Evolutionary conservation across 2,888 invertebrate species (phyloP).

Genomic region (Agonopterix alstromeriana): DNA sequence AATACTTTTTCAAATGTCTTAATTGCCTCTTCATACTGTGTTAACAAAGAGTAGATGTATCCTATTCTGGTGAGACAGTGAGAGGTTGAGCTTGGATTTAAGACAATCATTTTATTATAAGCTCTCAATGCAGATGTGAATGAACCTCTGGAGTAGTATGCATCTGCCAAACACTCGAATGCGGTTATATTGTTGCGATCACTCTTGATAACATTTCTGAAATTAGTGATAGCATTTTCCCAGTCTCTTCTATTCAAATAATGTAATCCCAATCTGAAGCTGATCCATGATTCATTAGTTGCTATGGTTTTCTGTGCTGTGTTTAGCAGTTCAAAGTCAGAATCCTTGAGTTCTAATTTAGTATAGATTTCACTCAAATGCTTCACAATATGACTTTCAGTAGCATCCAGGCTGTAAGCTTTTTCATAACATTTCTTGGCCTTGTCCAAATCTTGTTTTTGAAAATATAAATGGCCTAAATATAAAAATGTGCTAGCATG

Average conservation of each 20-base stretch:
- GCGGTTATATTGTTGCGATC: slow-evolving; percentile 83
- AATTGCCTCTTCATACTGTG: slow-evolving; percentile 85
- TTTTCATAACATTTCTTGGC: slow-evolving; percentile 91
- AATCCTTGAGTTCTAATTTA: slow-evolving; percentile 79
- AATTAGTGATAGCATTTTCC: slow-evolving; percentile 84
- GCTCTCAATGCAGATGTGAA: slow-evolving; percentile 92
- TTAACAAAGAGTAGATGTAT: slow-evolving; percentile 82
- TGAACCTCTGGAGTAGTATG: slow-evolving; percentile 92
- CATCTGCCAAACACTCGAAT: slow-evolving; percentile 94
- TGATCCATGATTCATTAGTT: slow-evolving; percentile 82
- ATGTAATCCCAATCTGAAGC: slow-evolving; percentile 89
- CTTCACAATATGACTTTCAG: slow-evolving; percentile 81
- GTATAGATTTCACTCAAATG: slow-evolving; percentile 86
- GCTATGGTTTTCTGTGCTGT: slow-evolving; percentile 61
- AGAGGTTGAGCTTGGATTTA: slow-evolving; percentile 76
- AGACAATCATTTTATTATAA: slow-evolving; percentile 84
- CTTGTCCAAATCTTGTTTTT: slow-evolving; percentile 80
- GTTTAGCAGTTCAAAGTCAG: slow-evolving; percentile 78
- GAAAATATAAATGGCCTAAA: slow-evolving; percentile 85
- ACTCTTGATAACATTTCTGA: slow-evolving; percentile 83
- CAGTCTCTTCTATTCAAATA: slow-evolving; percentile 85
- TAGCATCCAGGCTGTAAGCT: slow-evolving; percentile 83
- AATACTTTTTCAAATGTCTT: slow-evolving; percentile 74
- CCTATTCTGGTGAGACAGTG: slow-evolving; percentile 88
- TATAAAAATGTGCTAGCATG: slow-evolving; percentile 84